Percentiles rank a stretch among this genome's conserved stretches.
Conservation (phyloP, 2,797 vertebrate genomes). For the Coregonus ussuriensis region DNA sequence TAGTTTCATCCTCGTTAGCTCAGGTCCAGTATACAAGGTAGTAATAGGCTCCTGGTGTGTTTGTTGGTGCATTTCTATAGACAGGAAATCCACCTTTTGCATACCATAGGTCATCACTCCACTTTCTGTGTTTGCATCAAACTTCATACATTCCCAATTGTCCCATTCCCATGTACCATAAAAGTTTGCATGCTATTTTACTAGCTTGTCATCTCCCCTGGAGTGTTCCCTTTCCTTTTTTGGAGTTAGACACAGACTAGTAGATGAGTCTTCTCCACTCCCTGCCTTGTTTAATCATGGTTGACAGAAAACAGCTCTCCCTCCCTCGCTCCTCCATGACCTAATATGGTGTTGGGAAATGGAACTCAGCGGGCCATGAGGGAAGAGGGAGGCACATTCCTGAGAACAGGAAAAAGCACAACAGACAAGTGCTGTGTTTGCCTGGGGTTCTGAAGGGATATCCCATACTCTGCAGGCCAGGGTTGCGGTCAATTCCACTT, state of each 20-base stretch:
- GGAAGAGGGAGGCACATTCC: constrained; percentile 78
- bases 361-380: constrained; percentile 60
- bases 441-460: constrained; percentile 41
- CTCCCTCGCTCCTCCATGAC: constrained; percentile 76
- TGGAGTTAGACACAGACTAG: constrained; percentile 56
- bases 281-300: constrained; percentile 71
- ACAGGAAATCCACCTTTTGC: neutral
- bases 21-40: neutral
- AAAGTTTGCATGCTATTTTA: constrained; percentile 58
- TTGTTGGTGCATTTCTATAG: neutral
- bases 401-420: constrained; percentile 72
- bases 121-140: constrained; percentile 14
- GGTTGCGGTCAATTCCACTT: too few relatives aligned
- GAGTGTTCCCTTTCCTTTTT: constrained; percentile 66
- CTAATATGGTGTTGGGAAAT: constrained; percentile 83
- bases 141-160: constrained; percentile 26
- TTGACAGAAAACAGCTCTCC: constrained; percentile 66
- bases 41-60: neutral
- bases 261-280: constrained; percentile 51
- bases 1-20: neutral
- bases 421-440: constrained; percentile 37
- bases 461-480: constrained; percentile 16
- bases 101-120: neutral
- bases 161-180: constrained; percentile 42
- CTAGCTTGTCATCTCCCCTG: constrained; percentile 39